Conservation (phyloP, 2,888 invertebrate genomes). For the Spicauda simplicius region DNA sequence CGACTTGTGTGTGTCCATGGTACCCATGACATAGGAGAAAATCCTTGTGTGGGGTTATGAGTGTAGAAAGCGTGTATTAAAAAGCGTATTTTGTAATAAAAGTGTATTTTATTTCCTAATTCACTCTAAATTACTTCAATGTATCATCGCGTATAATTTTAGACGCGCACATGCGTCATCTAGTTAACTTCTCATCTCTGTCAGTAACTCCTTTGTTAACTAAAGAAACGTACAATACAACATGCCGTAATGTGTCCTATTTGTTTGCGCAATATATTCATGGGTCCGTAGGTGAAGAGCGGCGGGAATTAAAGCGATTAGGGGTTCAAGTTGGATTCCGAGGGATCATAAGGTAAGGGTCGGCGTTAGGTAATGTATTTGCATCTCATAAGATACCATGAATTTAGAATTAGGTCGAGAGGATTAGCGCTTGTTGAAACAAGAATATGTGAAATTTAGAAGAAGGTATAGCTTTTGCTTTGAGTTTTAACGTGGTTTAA, state of each 20-base stretch:
- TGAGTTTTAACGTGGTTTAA: too few species aligned
- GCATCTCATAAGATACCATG: slow-evolving; percentile 53
- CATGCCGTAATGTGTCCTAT: slow-evolving; percentile 8
- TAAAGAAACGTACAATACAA: slow-evolving; percentile 15
- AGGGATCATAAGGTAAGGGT: slow-evolving; percentile 42
- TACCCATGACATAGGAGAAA: too few species aligned
- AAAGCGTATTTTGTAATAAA: too few species aligned
- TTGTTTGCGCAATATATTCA: slow-evolving; percentile 39
- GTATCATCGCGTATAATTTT: too few species aligned
- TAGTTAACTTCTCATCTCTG: not conserved
- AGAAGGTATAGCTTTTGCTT: not conserved
- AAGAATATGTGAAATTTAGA: slow-evolving; percentile 3
- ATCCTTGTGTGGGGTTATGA: too few species aligned
- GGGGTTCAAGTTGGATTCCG: slow-evolving; percentile 45
- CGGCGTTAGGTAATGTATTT: slow-evolving; percentile 46
- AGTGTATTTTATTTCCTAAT: too few species aligned
- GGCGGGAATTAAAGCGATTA: slow-evolving; percentile 51
- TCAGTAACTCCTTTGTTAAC: slow-evolving; percentile 7
- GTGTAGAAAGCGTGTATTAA: too few species aligned
- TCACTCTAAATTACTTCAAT: too few species aligned
- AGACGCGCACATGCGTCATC: too few species aligned
- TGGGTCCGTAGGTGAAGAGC: slow-evolving; percentile 38
- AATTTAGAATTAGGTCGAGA: slow-evolving; percentile 47
- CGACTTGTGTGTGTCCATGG: too few species aligned
- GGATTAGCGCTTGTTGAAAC: slow-evolving; percentile 35